Evolutionary conservation across 2,797 vertebrate species (phyloP).

Genomic region (Enteromius paludinosus): DNA sequence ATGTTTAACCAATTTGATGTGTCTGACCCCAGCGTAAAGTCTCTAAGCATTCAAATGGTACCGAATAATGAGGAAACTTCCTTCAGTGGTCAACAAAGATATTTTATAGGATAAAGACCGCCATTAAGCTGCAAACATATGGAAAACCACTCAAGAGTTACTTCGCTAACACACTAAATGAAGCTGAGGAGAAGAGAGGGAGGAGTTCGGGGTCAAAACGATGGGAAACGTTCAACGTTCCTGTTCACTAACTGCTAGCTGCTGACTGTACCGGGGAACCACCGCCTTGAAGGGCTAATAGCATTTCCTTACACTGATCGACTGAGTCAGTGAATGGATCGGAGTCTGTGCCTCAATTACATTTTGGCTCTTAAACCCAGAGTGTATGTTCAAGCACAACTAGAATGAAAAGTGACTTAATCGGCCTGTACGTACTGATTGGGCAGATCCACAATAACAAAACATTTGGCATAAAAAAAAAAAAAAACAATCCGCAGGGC

Average conservation of each 20-base stretch:
- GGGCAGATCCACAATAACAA: conserved; percentile 6
- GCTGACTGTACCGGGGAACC: conserved; percentile 22
- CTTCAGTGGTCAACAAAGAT: conserved; percentile 44
- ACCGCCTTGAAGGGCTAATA: conserved; percentile 42
- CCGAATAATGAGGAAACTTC: conserved; percentile 48
- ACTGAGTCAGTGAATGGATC: conserved; percentile 32
- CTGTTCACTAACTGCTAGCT: conserved; percentile 44
- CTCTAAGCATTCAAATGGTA: conserved; percentile 43
- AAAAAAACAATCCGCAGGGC: not conserved
- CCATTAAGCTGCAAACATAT: conserved; percentile 33
- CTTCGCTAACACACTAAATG: conserved; percentile 41
- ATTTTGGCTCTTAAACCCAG: conserved; percentile 27
- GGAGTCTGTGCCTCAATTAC: conserved; percentile 15
- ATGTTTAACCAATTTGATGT: conserved; percentile 41
- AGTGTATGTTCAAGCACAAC: conserved; percentile 4
- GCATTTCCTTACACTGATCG: conserved; percentile 39
- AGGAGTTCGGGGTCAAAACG: conserved; percentile 54
- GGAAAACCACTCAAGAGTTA: conserved; percentile 57
- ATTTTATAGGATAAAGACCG: conserved; percentile 39
- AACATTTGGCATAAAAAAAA: not conserved
- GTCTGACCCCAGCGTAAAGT: conserved; percentile 44
- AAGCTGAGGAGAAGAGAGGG: conserved; percentile 35
- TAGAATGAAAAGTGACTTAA: conserved; percentile 23
- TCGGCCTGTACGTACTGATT: not conserved
- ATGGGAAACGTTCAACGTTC: conserved; percentile 53